phyloP scores from a whole-genome alignment of 1,140 invertebrate genomes.

The Leptopilina clavipes region DNA sequence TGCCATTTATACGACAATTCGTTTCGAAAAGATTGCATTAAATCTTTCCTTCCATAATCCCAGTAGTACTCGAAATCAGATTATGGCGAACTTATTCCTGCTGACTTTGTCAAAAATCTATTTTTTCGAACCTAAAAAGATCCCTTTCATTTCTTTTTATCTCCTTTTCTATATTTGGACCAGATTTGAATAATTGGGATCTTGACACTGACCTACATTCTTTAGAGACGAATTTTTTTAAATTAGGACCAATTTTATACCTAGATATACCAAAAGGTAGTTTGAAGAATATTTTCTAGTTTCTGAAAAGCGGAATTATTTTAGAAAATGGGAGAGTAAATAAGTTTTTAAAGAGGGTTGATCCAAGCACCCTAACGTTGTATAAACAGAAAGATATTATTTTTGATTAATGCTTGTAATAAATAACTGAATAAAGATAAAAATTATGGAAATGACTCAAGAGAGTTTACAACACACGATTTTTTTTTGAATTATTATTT shows the following conservation, averaged over 20 bases:
- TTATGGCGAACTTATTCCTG: constrained; percentile 20
- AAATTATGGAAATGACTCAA: background rate
- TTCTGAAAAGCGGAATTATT: background rate
- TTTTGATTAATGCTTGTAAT: constrained; percentile 8
- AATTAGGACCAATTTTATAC: too few species aligned
- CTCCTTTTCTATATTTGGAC: too few species aligned
- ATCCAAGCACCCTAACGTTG: background rate
- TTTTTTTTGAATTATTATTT: background rate
- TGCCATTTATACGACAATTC: constrained; percentile 41
- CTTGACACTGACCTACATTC: constrained; percentile 5
- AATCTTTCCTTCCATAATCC: constrained; percentile 31
- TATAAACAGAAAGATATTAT: background rate
- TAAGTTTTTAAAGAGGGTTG: constrained; percentile 7
- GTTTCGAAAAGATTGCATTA: constrained; percentile 37
- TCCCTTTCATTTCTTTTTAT: background rate
- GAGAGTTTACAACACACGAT: background rate
- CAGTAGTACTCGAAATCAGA: constrained; percentile 24
- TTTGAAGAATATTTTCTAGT: background rate
- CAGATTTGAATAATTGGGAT: background rate
- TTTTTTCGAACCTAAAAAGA: background rate
- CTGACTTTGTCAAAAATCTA: constrained; percentile 27
- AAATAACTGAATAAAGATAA: background rate
- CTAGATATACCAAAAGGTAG: too few species aligned
- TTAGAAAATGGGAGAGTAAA: background rate
- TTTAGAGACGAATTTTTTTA: background rate